Evolutionary conservation across 2,888 invertebrate genomes (phyloP).

Genomic region (Adela reaumurella): DNA sequence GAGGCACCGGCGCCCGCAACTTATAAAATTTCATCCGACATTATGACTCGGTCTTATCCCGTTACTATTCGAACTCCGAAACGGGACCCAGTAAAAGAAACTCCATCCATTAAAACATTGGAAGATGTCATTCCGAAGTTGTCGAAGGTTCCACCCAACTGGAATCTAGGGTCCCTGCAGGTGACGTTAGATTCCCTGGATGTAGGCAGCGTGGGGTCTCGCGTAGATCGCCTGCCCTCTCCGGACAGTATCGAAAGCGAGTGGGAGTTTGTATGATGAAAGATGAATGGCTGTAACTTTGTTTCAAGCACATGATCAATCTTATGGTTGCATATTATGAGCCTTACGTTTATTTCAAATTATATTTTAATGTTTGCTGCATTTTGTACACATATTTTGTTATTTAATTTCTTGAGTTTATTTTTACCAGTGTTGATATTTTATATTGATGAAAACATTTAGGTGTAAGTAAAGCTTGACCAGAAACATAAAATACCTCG

Average conservation of each 20-base stretch:
- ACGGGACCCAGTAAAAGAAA: conserved; percentile 5
- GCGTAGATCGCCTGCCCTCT: conserved; percentile 18
- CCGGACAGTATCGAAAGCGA: conserved; percentile 44
- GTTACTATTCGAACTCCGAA: conserved; percentile 3
- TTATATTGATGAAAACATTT: too few species aligned
- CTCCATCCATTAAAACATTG: conserved; percentile 5
- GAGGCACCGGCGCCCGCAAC: conserved; percentile 1
- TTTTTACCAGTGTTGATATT: too few species aligned
- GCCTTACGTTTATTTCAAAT: too few species aligned
- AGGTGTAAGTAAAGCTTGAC: too few species aligned
- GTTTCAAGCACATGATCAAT: neutral
- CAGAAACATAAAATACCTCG: too few species aligned
- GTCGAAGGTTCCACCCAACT: conserved; percentile 53
- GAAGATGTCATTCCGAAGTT: conserved; percentile 43
- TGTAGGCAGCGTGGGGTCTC: neutral
- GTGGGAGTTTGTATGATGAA: conserved; percentile 44
- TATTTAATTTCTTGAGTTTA: too few species aligned
- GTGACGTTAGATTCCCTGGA: conserved; percentile 23
- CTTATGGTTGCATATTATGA: too few species aligned
- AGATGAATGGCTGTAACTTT: conserved; percentile 2
- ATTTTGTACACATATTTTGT: too few species aligned
- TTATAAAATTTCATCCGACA: neutral
- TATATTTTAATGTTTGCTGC: too few species aligned
- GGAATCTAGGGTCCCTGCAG: conserved; percentile 55
- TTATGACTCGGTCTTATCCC: neutral